These are phyloP conservation scores for Drosophila yooni DNA, from an alignment of 2,888 invertebrate species.

Conservation along the genomic window DNA sequence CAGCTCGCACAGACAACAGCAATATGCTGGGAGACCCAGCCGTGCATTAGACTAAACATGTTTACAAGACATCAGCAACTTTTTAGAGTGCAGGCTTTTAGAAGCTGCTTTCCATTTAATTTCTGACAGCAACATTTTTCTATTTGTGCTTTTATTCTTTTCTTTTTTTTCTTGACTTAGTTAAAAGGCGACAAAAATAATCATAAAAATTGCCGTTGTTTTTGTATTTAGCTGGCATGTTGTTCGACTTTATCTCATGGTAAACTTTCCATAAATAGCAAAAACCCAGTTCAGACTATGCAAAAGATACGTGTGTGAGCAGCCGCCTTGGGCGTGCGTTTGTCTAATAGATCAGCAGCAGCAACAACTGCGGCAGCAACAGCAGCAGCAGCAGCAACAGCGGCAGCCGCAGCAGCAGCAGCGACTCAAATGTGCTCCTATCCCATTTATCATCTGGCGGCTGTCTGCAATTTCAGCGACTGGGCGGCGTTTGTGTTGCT, in stretches of 20 bases:
- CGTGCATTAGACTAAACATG: conserved; percentile 76
- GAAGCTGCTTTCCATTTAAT: conserved; percentile 73
- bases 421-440: conserved; percentile 74
- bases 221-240: conserved; percentile 38
- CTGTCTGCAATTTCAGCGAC: conserved; percentile 75
- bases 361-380: conserved; percentile 49
- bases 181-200: conserved; percentile 75
- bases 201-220: conserved; percentile 68
- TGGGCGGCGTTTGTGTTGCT: conserved; percentile 67
- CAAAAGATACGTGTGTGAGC: conserved; percentile 38
- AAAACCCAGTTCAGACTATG: conserved; percentile 37
- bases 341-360: conserved; percentile 77
- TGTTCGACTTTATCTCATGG: conserved; percentile 66
- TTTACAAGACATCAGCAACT: conserved; percentile 69
- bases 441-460: conserved; percentile 74
- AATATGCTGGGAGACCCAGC: conserved; percentile 31
- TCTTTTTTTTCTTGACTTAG: conserved; percentile 26
- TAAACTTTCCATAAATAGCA: conserved; percentile 76
- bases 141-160: conserved; percentile 9
- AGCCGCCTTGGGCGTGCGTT: conserved; percentile 72
- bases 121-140: conserved; percentile 69
- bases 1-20: conserved; percentile 39
- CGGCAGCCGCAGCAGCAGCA: conserved; percentile 47
- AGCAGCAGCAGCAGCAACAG: conserved; percentile 25
- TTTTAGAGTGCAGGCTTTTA: conserved; percentile 63